These are phyloP conservation scores for Xiphophorus birchmanni DNA, from an alignment of 2,797 vertebrate species.

Conservation along the genomic window DNA sequence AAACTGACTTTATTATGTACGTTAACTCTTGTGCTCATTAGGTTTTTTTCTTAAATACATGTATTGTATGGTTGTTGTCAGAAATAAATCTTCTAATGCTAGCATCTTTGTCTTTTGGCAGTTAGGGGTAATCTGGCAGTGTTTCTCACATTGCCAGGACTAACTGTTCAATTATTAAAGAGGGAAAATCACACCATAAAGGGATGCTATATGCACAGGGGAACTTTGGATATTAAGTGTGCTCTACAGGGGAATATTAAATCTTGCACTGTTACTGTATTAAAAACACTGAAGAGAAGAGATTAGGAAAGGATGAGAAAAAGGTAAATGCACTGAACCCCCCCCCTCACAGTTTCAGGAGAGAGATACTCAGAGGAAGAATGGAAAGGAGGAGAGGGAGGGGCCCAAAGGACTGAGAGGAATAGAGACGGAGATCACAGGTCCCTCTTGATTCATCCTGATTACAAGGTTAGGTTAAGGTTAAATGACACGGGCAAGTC, in stretches of 20 bases:
- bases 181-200: constrained; percentile 16
- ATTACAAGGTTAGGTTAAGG: constrained; percentile 84
- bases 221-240: constrained; percentile 4
- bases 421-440: constrained; percentile 68
- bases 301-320: constrained; percentile 6
- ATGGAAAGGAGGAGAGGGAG: constrained; percentile 8
- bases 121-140: constrained; percentile 9
- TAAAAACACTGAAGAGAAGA: constrained; percentile 22
- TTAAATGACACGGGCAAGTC: constrained; percentile 77
- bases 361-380: constrained; percentile 18
- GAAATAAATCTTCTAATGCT: neutral
- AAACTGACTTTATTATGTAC: neutral
- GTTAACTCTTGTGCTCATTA: neutral
- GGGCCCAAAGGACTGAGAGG: constrained; percentile 40
- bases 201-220: constrained; percentile 2
- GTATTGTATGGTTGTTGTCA: neutral
- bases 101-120: constrained; percentile 22
- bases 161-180: constrained; percentile 20
- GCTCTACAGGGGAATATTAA: constrained; percentile 8
- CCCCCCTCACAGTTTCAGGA: neutral
- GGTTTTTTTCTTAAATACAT: neutral
- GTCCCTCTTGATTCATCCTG: constrained; percentile 77
- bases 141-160: constrained; percentile 16
- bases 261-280: constrained; percentile 11
- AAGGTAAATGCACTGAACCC: constrained; percentile 5